Evolutionary conservation across 2,797 vertebrate species (phyloP), one percentile per base, ranked within the genome.

Genomic region (Onychomys torridus): DNA sequence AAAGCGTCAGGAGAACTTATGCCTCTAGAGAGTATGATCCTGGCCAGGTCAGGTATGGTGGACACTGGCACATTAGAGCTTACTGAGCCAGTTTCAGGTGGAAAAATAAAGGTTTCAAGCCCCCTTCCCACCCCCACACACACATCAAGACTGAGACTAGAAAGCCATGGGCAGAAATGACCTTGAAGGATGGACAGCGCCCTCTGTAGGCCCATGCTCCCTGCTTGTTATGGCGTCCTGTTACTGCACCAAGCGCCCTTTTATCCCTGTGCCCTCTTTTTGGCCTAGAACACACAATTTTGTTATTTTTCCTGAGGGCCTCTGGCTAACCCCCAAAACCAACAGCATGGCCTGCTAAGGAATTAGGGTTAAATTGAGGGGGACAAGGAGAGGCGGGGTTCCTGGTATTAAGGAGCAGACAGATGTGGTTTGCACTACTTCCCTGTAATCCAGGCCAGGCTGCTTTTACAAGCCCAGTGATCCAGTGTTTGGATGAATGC

Each of bases 311-410:
- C 95, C 61, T 81, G 59, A 96, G 90, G 84, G 55, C 79, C 63
- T 95, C 96, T 97, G 98, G 97, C 96, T 79, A 59, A 81, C 13
- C 83, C 93, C 96, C 96, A 97, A 97, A 97, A 95, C 77, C 76
- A 97, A 96, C 91, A 96, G 76, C 89, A 61, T 6, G 85, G 96
- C 69, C 77, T 96, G 94, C 96, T 96, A 73, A 95, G 71, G 95
- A 96, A 95, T 97, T 93, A 95, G 93, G 93, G 93, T 95, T 95
- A 89, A 96, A 95, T 94, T 89, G 97, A 97, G 92, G 81, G 89
- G 71, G 78, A 94, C 92, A 63, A 55, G 88, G 95, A 94, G 88
- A 93, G 76, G 76, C 77, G 55, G 97, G 82, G 78, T 94, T 96
- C 75, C 77, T 89, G 93, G 95, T 91, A 86, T 91, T 84, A 78